Evolutionary conservation across 1,140 invertebrate species (phyloP).

Genomic region (Microvelia longipes): DNA sequence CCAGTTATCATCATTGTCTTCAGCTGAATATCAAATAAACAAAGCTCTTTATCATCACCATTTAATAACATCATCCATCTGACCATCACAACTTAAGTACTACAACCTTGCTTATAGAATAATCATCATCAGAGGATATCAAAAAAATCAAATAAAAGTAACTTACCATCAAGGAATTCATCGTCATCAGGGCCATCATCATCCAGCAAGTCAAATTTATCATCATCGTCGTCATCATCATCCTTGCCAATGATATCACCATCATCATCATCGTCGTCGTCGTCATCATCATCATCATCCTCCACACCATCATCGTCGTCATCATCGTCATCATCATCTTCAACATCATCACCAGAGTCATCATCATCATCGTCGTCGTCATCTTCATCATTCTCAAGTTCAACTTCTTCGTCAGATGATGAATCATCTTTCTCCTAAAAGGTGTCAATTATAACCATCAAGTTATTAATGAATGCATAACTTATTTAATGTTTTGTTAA

Average conservation of each 20-base stretch:
- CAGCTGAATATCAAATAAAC: too few relatives aligned
- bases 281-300: conserved; percentile 8
- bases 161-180: conserved; percentile 5
- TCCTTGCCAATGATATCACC: conserved; percentile 9
- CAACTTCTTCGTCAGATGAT: conserved; percentile 13
- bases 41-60: too few relatives aligned
- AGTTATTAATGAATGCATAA: background rate
- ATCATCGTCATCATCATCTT: conserved; percentile 5
- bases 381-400: conserved; percentile 14
- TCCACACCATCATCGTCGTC: conserved; percentile 4
- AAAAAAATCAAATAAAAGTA: too few relatives aligned
- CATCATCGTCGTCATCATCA: conserved; percentile 11
- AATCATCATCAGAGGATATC: too few relatives aligned
- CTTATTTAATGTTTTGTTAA: background rate
- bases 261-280: conserved; percentile 10
- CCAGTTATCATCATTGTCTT: too few relatives aligned
- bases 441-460: background rate
- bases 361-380: conserved; percentile 6
- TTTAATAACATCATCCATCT: too few relatives aligned
- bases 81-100: too few relatives aligned
- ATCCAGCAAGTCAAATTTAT: background rate
- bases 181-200: conserved; percentile 8
- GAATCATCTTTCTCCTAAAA: conserved; percentile 9
- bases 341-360: conserved; percentile 12
- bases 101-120: too few relatives aligned